phyloP scores from a whole-genome alignment of 2,797 vertebrate species.

The Onychomys arenicola region DNA sequence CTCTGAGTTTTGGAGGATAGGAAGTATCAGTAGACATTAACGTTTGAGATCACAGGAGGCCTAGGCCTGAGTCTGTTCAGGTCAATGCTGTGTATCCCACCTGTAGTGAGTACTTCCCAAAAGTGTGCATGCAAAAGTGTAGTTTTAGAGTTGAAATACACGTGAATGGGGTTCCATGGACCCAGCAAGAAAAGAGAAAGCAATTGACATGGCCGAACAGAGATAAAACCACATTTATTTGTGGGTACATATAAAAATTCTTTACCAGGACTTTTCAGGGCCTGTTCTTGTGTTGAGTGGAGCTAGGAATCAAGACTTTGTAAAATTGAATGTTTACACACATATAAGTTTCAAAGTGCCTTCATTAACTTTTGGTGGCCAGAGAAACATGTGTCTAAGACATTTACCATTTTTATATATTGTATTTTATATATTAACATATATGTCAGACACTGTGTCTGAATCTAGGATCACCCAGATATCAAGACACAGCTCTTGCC shows the following conservation, averaged over 20 bases:
- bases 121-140: background rate
- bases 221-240: slow-evolving; percentile 41
- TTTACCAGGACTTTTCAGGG: slow-evolving; percentile 10
- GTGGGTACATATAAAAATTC: background rate
- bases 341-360: background rate
- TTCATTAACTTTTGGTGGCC: background rate
- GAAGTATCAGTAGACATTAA: background rate
- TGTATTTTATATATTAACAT: background rate
- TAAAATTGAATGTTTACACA: background rate
- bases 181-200: background rate
- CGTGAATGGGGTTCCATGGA: background rate
- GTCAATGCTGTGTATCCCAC: background rate
- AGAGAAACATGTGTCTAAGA: slow-evolving; percentile 18
- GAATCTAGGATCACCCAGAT: background rate
- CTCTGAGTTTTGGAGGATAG: background rate
- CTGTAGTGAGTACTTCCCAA: background rate
- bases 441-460: background rate
- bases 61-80: background rate
- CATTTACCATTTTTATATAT: slow-evolving; percentile 40
- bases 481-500: background rate
- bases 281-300: background rate
- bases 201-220: background rate
- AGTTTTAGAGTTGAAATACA: background rate
- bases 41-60: background rate
- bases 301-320: slow-evolving; percentile 8